Evolutionary conservation across 2,797 vertebrate species (phyloP), one percentile per base, ranked within the genome.

Genomic region (Stomatorhinus walkeri): DNA sequence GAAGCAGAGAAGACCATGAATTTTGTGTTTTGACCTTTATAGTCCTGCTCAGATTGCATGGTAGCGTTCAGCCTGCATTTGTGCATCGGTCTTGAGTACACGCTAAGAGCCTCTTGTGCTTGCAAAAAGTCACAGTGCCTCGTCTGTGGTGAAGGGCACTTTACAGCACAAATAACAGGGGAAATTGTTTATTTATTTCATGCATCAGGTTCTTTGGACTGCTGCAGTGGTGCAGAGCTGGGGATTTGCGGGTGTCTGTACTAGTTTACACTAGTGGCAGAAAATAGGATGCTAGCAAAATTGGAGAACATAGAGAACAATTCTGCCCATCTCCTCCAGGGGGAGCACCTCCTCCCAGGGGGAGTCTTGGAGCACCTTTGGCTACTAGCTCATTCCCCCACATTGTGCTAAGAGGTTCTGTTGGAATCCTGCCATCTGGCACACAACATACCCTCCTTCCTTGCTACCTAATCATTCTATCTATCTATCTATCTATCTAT

Each of bases 21-120:
- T 81, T 46, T 81, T 81, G n/a, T 81, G 40, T 46, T 46, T 81
- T 81, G 76, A 81, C 76, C 36, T 81, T 81, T 81, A 43, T 32
- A 81, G 76, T 81, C 72, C 22, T 43, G 14, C 16, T 43, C 19
- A 81, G 76, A 81, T n/a, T 81, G 76, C 46, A 81, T n/a, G 14
- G 40, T 32, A 9, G 36, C 7, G 32, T 79, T 36, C 36, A 79
- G 72, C 14, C 36, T 79, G 76, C 40, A 81, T 40, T 81, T 81
- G 36, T 43, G 28, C 40, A 16, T 5, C 68, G 1, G 68, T 36
- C 68, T 72, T 72, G 32, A 72, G 68, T 72, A 16, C 68, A 72
- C 1, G 64, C 12, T 0, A 72, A 72, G 9, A 72, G 64, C 64
- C 64, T 36, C 64, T 32, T 32, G 24, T 9, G 61, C 61, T 12